Evolutionary conservation across 1,140 invertebrate genomes (phyloP).

Genomic region (Phocides pigmalion): DNA sequence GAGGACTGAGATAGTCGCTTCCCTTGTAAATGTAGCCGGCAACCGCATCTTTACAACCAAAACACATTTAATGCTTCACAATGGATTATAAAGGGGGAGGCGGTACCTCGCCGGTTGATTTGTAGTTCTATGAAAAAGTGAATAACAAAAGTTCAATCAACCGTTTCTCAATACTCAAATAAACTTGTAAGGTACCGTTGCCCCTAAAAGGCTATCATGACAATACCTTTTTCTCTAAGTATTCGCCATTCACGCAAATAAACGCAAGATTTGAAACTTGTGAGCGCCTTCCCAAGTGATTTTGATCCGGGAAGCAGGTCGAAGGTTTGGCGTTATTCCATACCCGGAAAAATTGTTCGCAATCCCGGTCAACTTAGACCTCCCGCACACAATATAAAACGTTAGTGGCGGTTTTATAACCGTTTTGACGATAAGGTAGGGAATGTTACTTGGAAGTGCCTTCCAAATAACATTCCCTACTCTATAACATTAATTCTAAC

Average conservation of each 20-base stretch:
- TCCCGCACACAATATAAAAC: background rate
- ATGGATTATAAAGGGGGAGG: too few species aligned
- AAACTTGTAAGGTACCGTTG: background rate
- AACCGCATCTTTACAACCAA: too few species aligned
- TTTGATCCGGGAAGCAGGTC: constrained; percentile 20
- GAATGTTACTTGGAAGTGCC: too few species aligned
- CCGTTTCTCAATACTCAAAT: background rate
- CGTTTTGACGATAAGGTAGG: too few species aligned
- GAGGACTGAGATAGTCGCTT: too few species aligned
- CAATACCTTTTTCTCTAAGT: constrained; percentile 14
- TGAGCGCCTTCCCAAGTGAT: constrained; percentile 24
- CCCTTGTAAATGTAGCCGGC: too few species aligned
- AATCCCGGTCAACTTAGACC: constrained; percentile 4
- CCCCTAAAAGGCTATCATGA: constrained; percentile 8
- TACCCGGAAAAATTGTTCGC: constrained; percentile 13
- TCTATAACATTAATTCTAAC: too few species aligned
- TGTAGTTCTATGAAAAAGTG: too few species aligned
- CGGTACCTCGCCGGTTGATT: too few species aligned
- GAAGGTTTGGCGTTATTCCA: constrained; percentile 16
- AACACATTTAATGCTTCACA: too few species aligned
- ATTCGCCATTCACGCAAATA: constrained; percentile 28
- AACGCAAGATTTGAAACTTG: constrained; percentile 29
- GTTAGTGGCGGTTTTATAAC: background rate
- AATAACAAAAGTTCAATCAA: too few species aligned
- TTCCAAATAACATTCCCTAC: too few species aligned